These are phyloP conservation scores for Cotesia chilonis DNA, from an alignment of 1,140 invertebrate species.

Conservation along the genomic window DNA sequence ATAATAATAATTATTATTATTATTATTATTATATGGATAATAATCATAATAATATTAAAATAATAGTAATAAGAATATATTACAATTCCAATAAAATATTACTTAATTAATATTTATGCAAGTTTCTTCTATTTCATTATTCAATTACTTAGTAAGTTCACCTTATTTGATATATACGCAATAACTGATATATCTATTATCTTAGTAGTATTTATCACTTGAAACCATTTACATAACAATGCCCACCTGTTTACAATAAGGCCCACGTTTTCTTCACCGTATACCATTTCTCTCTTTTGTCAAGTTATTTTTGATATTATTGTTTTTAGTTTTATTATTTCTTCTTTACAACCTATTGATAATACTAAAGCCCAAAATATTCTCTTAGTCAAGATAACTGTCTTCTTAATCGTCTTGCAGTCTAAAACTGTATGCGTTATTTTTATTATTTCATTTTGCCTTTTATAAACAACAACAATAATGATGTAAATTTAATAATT, in stretches of 20 bases:
- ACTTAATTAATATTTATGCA: constrained; percentile 29
- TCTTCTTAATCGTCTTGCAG: constrained; percentile 5
- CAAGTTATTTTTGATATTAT: constrained; percentile 14
- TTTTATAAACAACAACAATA: constrained; percentile 22
- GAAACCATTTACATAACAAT: constrained; percentile 60
- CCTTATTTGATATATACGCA: constrained; percentile 27
- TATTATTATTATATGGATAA: no score
- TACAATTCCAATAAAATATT: constrained; percentile 52
- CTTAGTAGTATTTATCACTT: constrained; percentile 59
- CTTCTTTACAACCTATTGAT: constrained; percentile 46
- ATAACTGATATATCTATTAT: constrained; percentile 48
- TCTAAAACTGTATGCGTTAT: not conserved
- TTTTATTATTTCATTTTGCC: constrained; percentile 12
- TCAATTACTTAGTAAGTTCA: constrained; percentile 12
- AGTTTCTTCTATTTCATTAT: constrained; percentile 29
- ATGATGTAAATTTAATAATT: constrained; percentile 6
- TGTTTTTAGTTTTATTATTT: constrained; percentile 18
- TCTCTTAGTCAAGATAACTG: constrained; percentile 7
- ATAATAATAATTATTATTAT: no score
- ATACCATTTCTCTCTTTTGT: constrained; percentile 26
- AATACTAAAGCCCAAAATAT: constrained; percentile 66
- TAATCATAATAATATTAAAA: no score
- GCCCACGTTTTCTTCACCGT: constrained; percentile 55
- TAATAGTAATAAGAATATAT: constrained; percentile 54
- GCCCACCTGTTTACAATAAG: constrained; percentile 65